These are phyloP conservation scores for Willowsia nigromaculata DNA, from an alignment of 2,888 invertebrate genomes.

Conservation along the genomic window DNA sequence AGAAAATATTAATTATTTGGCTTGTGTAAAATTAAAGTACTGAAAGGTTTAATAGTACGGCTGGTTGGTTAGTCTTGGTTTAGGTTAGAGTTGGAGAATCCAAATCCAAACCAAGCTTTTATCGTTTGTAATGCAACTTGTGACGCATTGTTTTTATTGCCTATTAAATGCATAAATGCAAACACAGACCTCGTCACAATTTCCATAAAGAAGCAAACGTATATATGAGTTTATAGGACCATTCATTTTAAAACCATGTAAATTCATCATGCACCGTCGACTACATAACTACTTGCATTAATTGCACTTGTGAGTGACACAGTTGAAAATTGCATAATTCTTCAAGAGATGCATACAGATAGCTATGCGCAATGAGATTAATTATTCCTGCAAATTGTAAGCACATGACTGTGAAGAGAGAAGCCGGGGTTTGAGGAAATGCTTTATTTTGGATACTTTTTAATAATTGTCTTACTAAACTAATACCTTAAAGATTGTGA, in stretches of 20 bases:
- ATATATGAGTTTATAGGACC: no score
- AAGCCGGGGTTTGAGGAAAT: no score
- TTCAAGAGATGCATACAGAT: constrained; percentile 25
- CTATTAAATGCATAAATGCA: not conserved
- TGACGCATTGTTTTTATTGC: not conserved
- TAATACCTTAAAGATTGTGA: no score
- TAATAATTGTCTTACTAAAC: no score
- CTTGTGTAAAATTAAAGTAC: not conserved
- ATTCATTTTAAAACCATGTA: not conserved
- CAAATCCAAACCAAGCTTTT: not conserved
- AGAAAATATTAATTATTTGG: not conserved
- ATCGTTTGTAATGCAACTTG: not conserved
- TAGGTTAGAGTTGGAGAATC: not conserved
- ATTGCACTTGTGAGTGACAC: not conserved
- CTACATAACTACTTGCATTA: not conserved
- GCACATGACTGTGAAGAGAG: no score
- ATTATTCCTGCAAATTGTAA: no score
- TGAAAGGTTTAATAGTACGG: not conserved
- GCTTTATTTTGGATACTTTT: no score
- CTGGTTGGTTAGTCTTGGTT: not conserved
- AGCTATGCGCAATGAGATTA: not conserved
- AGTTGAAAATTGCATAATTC: constrained; percentile 32
- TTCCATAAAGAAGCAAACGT: not conserved
- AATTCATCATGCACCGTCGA: not conserved
- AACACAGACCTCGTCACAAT: not conserved